phyloP scores from a whole-genome alignment of 23 tunicate genomes.

The Ciona savignyi region DNA sequence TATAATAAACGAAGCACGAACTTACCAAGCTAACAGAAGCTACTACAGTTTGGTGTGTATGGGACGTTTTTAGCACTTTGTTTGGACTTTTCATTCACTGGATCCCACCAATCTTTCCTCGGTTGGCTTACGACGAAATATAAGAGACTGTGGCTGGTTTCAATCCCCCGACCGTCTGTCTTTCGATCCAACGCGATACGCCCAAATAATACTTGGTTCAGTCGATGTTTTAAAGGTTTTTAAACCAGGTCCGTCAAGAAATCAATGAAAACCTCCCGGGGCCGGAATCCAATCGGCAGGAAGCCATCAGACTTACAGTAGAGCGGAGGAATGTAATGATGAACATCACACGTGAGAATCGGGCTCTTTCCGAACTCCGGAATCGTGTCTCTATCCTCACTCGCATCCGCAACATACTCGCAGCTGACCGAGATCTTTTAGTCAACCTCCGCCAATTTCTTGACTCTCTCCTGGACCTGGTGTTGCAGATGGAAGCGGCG shows the following conservation, averaged over 20 bases:
- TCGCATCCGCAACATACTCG: slow-evolving; percentile 3
- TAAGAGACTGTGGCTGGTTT: background rate
- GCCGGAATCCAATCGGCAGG: background rate
- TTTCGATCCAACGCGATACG: too few species aligned
- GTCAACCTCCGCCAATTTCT: slow-evolving; percentile 1
- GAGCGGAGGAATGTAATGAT: background rate
- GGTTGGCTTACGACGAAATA: background rate
- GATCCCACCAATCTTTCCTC: background rate
- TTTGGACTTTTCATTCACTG: too few species aligned
- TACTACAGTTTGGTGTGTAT: too few species aligned
- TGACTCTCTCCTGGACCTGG: slow-evolving; percentile 7
- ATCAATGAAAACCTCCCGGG: background rate
- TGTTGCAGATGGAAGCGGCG: slow-evolving; percentile 9
- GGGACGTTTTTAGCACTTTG: too few species aligned
- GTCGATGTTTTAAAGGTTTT: too few species aligned
- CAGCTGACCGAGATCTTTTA: slow-evolving; percentile 13
- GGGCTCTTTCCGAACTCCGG: background rate
- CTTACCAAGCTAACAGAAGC: too few species aligned
- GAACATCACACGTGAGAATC: background rate
- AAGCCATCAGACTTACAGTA: background rate
- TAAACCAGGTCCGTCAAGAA: background rate
- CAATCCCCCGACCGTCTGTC: too few species aligned
- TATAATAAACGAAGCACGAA: too few species aligned
- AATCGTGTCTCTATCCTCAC: background rate
- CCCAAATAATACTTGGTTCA: too few species aligned